Conservation (phyloP, 2,888 invertebrate species). For the Sesia bembeciformis region DNA sequence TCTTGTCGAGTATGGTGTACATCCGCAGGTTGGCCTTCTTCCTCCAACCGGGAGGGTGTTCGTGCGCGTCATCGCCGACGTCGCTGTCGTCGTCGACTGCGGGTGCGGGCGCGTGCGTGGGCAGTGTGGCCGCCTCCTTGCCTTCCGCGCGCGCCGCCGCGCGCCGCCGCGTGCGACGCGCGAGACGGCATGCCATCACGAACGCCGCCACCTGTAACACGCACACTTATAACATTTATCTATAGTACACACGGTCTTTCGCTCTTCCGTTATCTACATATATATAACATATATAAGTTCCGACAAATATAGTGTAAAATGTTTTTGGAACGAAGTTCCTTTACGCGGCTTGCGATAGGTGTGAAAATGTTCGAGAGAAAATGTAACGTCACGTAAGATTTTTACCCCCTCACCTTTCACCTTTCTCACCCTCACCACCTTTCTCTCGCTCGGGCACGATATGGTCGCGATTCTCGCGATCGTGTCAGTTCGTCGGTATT, state of each 20-base stretch:
- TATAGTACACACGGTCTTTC: neutral
- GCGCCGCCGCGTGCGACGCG: conserved; percentile 10
- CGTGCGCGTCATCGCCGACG: conserved; percentile 13
- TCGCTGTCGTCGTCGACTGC: conserved; percentile 25
- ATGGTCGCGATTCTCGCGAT: too few relatives aligned
- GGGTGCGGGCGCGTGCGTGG: conserved; percentile 4
- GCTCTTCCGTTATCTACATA: too few relatives aligned
- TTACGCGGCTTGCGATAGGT: too few relatives aligned
- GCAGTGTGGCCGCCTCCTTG: conserved; percentile 11
- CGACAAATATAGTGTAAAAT: neutral
- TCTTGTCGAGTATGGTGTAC: conserved; percentile 68
- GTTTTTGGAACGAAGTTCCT: too few relatives aligned
- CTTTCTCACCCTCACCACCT: too few relatives aligned
- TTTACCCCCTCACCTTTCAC: too few relatives aligned
- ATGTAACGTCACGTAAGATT: too few relatives aligned
- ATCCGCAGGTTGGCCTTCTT: conserved; percentile 62
- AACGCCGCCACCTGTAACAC: conserved; percentile 55
- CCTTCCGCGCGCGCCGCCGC: conserved; percentile 10
- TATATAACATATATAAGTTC: neutral
- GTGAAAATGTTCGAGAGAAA: too few relatives aligned
- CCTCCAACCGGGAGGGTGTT: conserved; percentile 46
- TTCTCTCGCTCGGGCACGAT: too few relatives aligned
- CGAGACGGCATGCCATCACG: conserved; percentile 46
- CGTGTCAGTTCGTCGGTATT: too few relatives aligned
- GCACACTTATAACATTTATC: conserved; percentile 3